phyloP scores from a whole-genome alignment of 2,797 vertebrate species.

The Eptatretus atami region DNA sequence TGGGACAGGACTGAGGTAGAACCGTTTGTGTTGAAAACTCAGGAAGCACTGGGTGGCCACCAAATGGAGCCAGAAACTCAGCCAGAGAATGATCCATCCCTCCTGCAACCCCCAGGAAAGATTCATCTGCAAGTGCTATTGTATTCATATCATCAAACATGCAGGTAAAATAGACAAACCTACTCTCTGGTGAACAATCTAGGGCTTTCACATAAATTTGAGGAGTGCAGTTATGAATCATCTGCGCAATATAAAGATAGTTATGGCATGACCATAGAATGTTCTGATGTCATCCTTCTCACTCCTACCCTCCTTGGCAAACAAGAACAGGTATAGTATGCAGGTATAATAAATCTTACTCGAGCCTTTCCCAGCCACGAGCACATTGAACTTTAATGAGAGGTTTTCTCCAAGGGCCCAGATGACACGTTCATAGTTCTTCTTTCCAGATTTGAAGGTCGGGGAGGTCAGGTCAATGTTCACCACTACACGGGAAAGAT shows the following conservation, averaged over 20 bases:
- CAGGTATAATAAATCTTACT: conserved; percentile 16
- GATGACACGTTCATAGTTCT: conserved; percentile 25
- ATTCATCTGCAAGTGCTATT: background rate
- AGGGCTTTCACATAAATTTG: no score
- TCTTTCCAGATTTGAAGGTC: conserved; percentile 23
- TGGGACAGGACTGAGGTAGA: conserved; percentile 21
- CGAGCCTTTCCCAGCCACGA: conserved; percentile 26
- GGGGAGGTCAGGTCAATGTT: conserved; percentile 32
- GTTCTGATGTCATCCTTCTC: conserved; percentile 2
- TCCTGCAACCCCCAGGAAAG: conserved; percentile 14
- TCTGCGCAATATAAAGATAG: no score
- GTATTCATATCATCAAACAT: no score
- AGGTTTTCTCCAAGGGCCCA: conserved; percentile 37
- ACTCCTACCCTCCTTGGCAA: conserved; percentile 16
- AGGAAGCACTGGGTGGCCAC: conserved; percentile 23
- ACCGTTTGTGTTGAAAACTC: conserved; percentile 15
- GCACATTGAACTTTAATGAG: conserved; percentile 32
- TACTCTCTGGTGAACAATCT: no score
- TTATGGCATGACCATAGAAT: no score
- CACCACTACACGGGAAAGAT: conserved; percentile 24
- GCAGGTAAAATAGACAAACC: no score
- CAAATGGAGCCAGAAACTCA: conserved; percentile 27
- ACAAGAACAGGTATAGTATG: conserved; percentile 8
- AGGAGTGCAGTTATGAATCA: no score
- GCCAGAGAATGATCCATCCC: conserved; percentile 16